Conservation (phyloP, 2,113 vertebrate species). For the Balaenoptera acutorostrata region DNA sequence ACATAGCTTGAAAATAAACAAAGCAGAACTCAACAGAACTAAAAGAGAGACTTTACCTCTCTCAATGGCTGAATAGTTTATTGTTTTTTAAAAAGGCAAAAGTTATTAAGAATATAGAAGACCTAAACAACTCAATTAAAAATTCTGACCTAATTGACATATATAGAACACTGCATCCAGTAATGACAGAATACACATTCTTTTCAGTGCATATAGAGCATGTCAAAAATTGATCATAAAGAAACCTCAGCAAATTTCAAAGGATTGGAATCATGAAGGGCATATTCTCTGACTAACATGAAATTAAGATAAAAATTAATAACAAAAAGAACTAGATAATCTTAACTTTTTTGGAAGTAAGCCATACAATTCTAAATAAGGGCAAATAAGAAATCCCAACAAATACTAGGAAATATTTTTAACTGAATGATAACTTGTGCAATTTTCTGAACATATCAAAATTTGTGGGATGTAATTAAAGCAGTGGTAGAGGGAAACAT, state of each 20-base stretch:
- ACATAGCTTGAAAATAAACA: not conserved
- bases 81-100: not conserved
- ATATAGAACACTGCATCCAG: not conserved
- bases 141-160: not conserved
- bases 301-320: not conserved
- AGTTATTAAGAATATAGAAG: not conserved
- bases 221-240: not conserved
- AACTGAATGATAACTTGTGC: not conserved
- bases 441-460: not conserved
- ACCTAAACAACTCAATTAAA: not conserved
- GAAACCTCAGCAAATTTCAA: not conserved
- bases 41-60: not conserved
- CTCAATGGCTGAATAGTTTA: not conserved
- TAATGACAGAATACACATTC: not conserved
- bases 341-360: not conserved
- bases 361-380: not conserved
- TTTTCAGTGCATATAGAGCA: not conserved
- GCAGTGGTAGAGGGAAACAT: not conserved
- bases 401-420: not conserved
- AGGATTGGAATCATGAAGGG: not conserved
- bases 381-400: not conserved
- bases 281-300: not conserved
- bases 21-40: not conserved
- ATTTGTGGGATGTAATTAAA: not conserved
- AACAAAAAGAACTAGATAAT: not conserved